phyloP scores from a whole-genome alignment of 2,113 vertebrate genomes.

The Bubo scandiacus region DNA sequence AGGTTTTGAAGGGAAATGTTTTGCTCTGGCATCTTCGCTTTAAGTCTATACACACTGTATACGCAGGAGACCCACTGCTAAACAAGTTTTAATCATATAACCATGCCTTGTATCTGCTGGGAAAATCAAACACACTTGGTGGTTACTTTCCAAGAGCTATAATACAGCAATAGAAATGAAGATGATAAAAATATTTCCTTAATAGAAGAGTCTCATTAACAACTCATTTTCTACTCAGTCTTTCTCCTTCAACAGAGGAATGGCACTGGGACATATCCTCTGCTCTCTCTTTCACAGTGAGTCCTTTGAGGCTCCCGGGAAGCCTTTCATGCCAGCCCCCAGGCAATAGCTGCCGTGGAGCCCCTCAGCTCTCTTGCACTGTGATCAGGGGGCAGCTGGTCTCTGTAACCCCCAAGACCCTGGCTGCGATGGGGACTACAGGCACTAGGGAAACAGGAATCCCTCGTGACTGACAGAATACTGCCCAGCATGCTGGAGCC shows the following conservation, averaged over 20 bases:
- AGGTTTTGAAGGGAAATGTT: not conserved
- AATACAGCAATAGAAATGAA: not conserved
- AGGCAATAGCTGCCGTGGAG: not conserved
- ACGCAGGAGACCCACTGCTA: not conserved
- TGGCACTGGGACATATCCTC: not conserved
- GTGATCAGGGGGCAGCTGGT: not conserved
- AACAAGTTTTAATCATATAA: not conserved
- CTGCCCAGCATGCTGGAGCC: not conserved
- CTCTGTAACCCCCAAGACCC: fast-evolving
- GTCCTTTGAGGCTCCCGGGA: not conserved
- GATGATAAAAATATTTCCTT: not conserved
- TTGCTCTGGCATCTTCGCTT: not conserved
- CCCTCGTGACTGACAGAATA: not conserved
- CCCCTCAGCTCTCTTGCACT: not conserved
- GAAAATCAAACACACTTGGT: not conserved
- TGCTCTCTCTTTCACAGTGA: not conserved
- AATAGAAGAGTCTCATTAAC: not conserved
- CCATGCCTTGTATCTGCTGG: not conserved
- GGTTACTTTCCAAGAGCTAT: not conserved
- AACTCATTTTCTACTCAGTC: not conserved
- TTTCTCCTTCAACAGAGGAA: not conserved
- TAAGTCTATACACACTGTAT: not conserved
- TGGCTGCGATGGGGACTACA: not conserved
- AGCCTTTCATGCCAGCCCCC: not conserved
- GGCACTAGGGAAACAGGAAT: fast-evolving